A percentile compares a stretch with the other conserved stretches of the same genome.
Conservation (phyloP, 2,113 vertebrate species). For the Ameiurus melas region DNA sequence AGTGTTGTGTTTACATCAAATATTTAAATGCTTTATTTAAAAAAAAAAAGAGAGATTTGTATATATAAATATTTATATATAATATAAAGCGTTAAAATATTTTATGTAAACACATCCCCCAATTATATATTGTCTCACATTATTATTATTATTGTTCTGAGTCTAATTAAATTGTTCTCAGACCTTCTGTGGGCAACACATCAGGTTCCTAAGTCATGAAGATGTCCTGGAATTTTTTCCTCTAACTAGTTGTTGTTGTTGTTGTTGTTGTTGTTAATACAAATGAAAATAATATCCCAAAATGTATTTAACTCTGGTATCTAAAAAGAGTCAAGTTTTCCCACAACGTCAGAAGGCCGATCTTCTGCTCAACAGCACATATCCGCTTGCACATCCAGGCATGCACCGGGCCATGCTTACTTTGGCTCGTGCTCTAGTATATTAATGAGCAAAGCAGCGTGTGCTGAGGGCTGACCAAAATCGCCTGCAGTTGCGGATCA, state of each 20-base stretch:
- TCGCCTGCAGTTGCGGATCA: constrained; percentile 48
- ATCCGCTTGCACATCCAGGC: neutral
- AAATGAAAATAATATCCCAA: neutral
- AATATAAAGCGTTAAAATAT: too few relatives aligned
- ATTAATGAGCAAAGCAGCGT: constrained; percentile 36
- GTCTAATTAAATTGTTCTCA: neutral
- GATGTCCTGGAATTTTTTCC: neutral
- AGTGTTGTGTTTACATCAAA: neutral
- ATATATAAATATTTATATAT: neutral
- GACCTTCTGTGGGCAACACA: neutral
- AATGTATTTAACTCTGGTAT: neutral
- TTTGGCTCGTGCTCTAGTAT: constrained; percentile 23
- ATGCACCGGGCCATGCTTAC: neutral
- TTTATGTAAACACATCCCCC: too few relatives aligned
- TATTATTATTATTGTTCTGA: neutral
- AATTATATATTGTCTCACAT: neutral
- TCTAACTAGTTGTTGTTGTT: neutral
- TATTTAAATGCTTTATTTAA: neutral
- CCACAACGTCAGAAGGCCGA: neutral
- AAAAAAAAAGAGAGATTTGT: too few relatives aligned
- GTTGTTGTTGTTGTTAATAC: neutral
- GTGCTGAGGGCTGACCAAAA: constrained; percentile 21
- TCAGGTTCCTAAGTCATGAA: neutral
- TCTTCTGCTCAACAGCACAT: neutral
- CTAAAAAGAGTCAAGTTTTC: neutral